Conservation (phyloP, 1,140 invertebrate species). For the Drosophila murphyi region DNA sequence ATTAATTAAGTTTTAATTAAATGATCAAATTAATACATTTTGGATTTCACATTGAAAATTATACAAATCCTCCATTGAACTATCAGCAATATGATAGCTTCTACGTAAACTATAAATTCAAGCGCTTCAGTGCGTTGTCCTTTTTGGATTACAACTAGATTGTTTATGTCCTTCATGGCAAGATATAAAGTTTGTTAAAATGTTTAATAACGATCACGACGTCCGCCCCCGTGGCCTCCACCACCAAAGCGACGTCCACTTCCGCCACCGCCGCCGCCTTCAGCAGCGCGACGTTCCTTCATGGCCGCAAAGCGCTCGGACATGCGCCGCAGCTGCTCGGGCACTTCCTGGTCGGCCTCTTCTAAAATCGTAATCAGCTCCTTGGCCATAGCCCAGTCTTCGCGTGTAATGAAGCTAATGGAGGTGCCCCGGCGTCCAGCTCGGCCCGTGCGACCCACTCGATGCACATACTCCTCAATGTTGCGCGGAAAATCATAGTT, state of each 20-base stretch:
- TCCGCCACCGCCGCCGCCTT: constrained; percentile 79
- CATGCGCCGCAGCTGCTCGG: constrained; percentile 90
- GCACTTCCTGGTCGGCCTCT: constrained; percentile 90
- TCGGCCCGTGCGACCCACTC: constrained; percentile 94
- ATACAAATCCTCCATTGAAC: background rate
- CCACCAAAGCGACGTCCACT: constrained; percentile 48
- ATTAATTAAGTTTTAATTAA: constrained; percentile 32
- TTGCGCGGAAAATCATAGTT: constrained; percentile 96
- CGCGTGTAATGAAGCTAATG: constrained; percentile 91
- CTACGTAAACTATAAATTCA: constrained; percentile 15
- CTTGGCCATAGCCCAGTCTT: constrained; percentile 91
- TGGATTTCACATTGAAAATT: background rate
- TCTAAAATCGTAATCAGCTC: constrained; percentile 94
- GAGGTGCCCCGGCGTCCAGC: constrained; percentile 93
- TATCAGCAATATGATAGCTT: background rate
- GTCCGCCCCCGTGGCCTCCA: constrained; percentile 17
- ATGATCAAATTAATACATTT: constrained; percentile 9
- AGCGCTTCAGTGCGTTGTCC: constrained; percentile 53
- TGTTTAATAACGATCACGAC: constrained; percentile 26
- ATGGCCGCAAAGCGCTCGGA: constrained; percentile 87
- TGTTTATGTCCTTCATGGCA: background rate
- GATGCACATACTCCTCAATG: constrained; percentile 96
- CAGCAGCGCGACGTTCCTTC: constrained; percentile 86
- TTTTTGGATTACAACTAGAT: constrained; percentile 15
- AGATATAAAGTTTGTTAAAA: constrained; percentile 7